phyloP scores from a whole-genome alignment of 2,888 invertebrate species.

The Hedychridium roseum region DNA sequence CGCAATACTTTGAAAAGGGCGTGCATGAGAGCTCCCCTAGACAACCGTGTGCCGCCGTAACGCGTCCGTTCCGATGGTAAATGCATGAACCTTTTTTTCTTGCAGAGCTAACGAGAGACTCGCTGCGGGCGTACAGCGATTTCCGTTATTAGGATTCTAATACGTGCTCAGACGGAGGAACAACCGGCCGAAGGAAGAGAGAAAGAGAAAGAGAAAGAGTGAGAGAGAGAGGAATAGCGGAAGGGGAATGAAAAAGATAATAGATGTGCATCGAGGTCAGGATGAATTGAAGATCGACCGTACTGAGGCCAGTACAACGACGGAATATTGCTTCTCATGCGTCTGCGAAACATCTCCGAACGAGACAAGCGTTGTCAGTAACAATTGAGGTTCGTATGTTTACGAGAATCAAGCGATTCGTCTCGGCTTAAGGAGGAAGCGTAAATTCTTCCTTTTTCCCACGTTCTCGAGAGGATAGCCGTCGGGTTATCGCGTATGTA shows the following conservation, averaged over 20 bases:
- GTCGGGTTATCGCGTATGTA: too few relatives aligned
- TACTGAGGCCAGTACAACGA: too few relatives aligned
- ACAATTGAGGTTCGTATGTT: slow-evolving; percentile 24
- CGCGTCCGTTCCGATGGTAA: slow-evolving; percentile 30
- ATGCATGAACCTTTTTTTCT: slow-evolving; percentile 36
- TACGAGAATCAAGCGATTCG: too few relatives aligned
- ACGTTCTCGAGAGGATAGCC: too few relatives aligned
- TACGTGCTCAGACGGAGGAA: slow-evolving; percentile 6
- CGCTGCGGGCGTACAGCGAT: slow-evolving; percentile 15
- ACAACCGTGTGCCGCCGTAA: not conserved
- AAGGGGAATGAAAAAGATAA: not conserved
- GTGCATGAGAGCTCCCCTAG: not conserved
- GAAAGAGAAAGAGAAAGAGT: not conserved
- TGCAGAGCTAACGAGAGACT: slow-evolving; percentile 31
- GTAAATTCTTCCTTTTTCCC: too few relatives aligned
- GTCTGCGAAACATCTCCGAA: too few relatives aligned
- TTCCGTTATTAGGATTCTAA: slow-evolving; percentile 28
- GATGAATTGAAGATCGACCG: not conserved
- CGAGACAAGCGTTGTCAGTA: slow-evolving; percentile 6
- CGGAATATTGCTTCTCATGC: too few relatives aligned
- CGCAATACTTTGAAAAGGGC: not conserved
- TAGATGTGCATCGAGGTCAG: slow-evolving; percentile 11
- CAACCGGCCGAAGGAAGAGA: slow-evolving; percentile 4
- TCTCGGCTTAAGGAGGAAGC: too few relatives aligned
- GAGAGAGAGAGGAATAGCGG: too few relatives aligned